Conservation (phyloP, 92 coral and sea anemone species). For the Pocillopora grandis region DNA sequence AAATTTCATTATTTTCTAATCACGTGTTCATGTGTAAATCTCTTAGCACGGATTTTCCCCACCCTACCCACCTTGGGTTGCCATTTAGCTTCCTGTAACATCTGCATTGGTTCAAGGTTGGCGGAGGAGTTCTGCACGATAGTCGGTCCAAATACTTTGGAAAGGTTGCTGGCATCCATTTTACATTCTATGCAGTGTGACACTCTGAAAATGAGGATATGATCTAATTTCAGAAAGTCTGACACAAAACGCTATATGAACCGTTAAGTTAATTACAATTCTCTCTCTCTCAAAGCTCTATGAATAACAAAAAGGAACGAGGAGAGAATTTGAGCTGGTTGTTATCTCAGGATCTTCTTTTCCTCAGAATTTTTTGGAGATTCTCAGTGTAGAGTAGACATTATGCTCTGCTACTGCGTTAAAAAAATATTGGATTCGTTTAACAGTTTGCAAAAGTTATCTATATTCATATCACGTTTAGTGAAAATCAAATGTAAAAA, state of each 20-base stretch:
- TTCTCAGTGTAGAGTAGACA: too few relatives aligned
- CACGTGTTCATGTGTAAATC: too few relatives aligned
- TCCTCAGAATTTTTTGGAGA: too few relatives aligned
- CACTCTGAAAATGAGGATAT: conserved; percentile 55
- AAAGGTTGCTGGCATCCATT: conserved; percentile 84
- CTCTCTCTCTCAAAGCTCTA: not conserved
- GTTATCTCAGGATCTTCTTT: too few relatives aligned
- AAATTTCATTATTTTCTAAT: too few relatives aligned
- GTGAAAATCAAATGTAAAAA: too few relatives aligned
- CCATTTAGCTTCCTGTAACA: conserved; percentile 83
- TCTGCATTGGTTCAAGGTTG: conserved; percentile 85
- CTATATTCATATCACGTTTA: too few relatives aligned
- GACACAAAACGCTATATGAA: not conserved
- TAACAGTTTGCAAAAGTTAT: too few relatives aligned
- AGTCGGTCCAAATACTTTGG: conserved; percentile 96
- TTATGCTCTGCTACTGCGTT: too few relatives aligned
- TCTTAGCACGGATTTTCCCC: not conserved
- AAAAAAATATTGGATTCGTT: too few relatives aligned
- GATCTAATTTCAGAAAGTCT: not conserved
- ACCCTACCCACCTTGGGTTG: conserved; percentile 66
- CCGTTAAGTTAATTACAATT: not conserved
- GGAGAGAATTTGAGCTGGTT: too few relatives aligned
- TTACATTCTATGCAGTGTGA: conserved; percentile 89
- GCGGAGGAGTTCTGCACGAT: conserved; percentile 82
- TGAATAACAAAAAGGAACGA: not conserved